Conservation (phyloP, 2,888 invertebrate species). For the Leptinotarsa peninsularis region DNA sequence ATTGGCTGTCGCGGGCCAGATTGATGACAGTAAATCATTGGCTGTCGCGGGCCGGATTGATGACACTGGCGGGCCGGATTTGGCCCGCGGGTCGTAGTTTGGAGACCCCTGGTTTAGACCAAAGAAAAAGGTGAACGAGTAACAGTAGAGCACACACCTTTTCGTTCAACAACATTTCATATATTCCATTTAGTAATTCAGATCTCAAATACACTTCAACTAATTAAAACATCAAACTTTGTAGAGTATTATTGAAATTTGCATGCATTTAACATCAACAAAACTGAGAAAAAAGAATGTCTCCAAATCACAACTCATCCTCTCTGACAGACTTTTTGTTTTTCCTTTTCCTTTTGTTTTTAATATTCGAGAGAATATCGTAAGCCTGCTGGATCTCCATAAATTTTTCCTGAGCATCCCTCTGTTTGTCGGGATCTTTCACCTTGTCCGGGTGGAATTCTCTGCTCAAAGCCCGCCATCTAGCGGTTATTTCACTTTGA, state of each 20-base stretch:
- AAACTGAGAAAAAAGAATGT: constrained; percentile 24
- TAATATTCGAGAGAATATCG: constrained; percentile 86
- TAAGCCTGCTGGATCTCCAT: constrained; percentile 95
- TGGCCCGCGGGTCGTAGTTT: too few relatives aligned
- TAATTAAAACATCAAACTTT: not conserved
- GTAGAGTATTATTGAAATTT: not conserved
- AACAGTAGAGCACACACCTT: not conserved
- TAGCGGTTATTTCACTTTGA: constrained; percentile 86
- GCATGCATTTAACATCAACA: not conserved
- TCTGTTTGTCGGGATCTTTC: constrained; percentile 76
- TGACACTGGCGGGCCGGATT: too few relatives aligned
- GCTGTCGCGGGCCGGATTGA: too few relatives aligned
- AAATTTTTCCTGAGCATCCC: constrained; percentile 86
- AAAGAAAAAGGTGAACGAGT: not conserved
- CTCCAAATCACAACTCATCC: constrained; percentile 42
- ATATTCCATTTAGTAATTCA: not conserved
- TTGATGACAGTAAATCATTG: too few relatives aligned
- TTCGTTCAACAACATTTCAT: not conserved
- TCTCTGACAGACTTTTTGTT: constrained; percentile 74
- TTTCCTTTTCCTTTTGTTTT: constrained; percentile 78
- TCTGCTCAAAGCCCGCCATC: constrained; percentile 84
- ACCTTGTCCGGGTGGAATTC: constrained; percentile 94
- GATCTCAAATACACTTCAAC: not conserved
- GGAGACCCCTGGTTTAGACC: too few relatives aligned
- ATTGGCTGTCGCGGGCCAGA: too few relatives aligned